A percentile compares a stretch with the other conserved stretches of the same genome.
Evolutionary conservation across 2,888 invertebrate species (phyloP).

Genomic region (Amblyjoppa fuscipennis): DNA sequence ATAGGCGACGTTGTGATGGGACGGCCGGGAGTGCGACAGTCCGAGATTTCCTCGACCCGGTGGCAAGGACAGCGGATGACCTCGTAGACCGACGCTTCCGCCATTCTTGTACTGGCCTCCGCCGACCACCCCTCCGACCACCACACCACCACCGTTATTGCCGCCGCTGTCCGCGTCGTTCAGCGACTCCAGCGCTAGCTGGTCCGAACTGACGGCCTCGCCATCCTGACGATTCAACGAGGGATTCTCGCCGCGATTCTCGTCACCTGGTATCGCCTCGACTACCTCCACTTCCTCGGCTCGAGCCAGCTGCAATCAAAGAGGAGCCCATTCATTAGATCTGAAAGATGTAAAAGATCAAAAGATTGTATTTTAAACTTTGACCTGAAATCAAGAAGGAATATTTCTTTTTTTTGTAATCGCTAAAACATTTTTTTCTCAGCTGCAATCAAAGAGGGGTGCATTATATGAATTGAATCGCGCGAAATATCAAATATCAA

Average conservation of each 20-base stretch:
- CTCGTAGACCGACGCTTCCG: constrained; percentile 77
- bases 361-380: too few species aligned
- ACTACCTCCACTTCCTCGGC: constrained; percentile 89
- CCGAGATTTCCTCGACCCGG: constrained; percentile 85
- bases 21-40: constrained; percentile 81
- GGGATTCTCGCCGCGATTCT: constrained; percentile 86
- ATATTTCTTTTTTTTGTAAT: too few species aligned
- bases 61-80: constrained; percentile 85
- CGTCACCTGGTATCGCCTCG: constrained; percentile 87
- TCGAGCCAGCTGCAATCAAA: constrained; percentile 77
- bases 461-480: too few species aligned
- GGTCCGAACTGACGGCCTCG: constrained; percentile 88
- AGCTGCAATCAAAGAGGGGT: too few species aligned
- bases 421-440: background rate
- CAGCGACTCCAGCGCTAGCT: constrained; percentile 90
- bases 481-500: too few species aligned
- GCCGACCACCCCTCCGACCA: constrained; percentile 33
- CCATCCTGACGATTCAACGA: constrained; percentile 87
- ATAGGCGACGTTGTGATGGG: constrained; percentile 88
- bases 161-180: constrained; percentile 86
- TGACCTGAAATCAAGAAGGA: too few species aligned
- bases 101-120: constrained; percentile 52
- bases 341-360: too few species aligned
- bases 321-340: too few species aligned
- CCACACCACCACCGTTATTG: background rate